These are phyloP conservation scores for Megaleporinus macrocephalus DNA, from an alignment of 2,113 vertebrate species.

Conservation along the genomic window DNA sequence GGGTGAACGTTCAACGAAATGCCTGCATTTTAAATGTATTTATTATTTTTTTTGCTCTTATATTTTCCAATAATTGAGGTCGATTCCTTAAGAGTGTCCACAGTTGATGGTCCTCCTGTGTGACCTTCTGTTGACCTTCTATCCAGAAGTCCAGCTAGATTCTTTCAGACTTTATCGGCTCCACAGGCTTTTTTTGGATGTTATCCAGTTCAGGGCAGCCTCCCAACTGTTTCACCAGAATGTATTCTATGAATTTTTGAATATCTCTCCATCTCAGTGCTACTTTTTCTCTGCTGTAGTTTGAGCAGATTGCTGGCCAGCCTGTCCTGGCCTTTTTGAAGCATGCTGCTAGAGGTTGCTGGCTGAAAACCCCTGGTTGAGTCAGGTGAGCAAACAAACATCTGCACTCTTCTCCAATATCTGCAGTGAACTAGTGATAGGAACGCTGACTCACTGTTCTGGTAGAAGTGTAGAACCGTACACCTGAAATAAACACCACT, in stretches of 20 bases:
- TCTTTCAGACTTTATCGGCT: background rate
- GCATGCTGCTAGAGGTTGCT: background rate
- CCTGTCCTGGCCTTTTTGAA: background rate
- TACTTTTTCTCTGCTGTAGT: background rate
- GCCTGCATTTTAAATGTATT: background rate
- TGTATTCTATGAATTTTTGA: background rate
- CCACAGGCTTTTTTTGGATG: background rate
- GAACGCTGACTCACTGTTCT: background rate
- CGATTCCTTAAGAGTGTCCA: background rate
- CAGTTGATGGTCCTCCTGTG: background rate
- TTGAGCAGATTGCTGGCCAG: background rate
- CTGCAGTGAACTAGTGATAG: background rate
- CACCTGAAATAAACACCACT: background rate
- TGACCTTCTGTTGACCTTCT: background rate
- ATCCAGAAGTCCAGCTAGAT: background rate
- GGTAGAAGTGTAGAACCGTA: background rate
- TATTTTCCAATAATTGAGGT: background rate
- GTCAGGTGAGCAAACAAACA: conserved; percentile 39
- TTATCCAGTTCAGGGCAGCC: background rate
- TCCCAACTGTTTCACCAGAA: background rate
- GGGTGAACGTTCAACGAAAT: background rate
- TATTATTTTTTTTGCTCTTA: background rate
- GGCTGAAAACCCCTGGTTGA: conserved; percentile 17
- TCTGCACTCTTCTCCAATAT: conserved; percentile 54
- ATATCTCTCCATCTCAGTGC: background rate